Base-by-base conservation (phyloP, 2,888 invertebrate species). In the Augochlorella aurata region DNA sequence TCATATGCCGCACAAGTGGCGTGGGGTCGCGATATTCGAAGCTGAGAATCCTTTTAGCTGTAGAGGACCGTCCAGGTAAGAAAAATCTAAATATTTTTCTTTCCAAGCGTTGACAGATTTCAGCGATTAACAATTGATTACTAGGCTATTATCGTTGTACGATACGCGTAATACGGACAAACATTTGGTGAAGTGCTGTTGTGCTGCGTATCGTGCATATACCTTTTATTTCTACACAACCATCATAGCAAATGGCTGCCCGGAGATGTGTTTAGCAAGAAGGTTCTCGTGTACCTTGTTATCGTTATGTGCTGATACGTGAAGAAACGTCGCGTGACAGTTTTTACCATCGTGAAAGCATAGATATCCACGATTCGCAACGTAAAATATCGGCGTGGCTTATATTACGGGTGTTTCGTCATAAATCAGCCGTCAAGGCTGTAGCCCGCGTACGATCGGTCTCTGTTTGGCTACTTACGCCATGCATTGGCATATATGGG, bases 21-120 rank as follows among this genome's bases (percentile, higher is more conserved):
- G 95, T 95, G 95, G 95, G 95, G 95, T 95, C 94, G 94, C 94
- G 94, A 95, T 94, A 95, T 95, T 95, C 95, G 94, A 95, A 95
- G 95, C 95, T 94, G 94, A 94, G 94, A 93, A 93, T 93, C 94
- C 94, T 94, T 92, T 94, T 94, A 94, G 94, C 94, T 94, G 94
- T 94, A 94, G 94, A 94, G 90, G 94, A 94, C 94, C 93, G 94
- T 93, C 92, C 94, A 95, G 95, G 95, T 95, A 95, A 95, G 95
- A 95, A 94, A 92, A 92, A 94, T 91, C 94, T 93, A 94, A 94
- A 94, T 95, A 94, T 94, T 94, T 94, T 93, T 93, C 91, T 92
- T 93, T 91, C 91, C 92, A 93, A 91, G 92, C 89, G 93, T 94
- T 95, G 95, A 95, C 95, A 95, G 92, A 94, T 91, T 92, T 90